Conservation (phyloP, 2,113 vertebrate species). For the Triplophysa dalaica region DNA sequence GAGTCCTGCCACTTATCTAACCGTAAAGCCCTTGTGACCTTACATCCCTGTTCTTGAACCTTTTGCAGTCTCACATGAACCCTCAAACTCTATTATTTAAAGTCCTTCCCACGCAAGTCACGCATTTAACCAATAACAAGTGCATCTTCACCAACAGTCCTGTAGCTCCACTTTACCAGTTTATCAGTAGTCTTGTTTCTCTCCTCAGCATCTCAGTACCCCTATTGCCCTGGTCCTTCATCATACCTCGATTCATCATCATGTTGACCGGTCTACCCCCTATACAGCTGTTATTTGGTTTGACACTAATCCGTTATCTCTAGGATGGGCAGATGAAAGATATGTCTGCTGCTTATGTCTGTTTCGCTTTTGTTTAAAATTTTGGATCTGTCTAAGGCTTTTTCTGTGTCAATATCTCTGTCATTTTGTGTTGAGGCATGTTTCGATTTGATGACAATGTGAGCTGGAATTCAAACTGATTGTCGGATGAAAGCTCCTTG, state of each 20-base stretch:
- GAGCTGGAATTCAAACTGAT: neutral
- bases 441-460: neutral
- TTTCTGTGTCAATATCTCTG: neutral
- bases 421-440: constrained; percentile 14
- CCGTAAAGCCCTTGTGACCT: constrained; percentile 2
- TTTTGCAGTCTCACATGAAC: constrained; percentile 13
- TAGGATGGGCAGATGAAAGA: neutral
- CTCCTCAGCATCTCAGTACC: neutral
- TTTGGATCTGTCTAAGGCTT: constrained; percentile 43
- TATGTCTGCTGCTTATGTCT: neutral
- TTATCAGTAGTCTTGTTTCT: neutral
- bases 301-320: neutral
- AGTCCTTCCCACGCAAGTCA: neutral
- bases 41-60: constrained; percentile 12
- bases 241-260: neutral
- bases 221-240: constrained; percentile 6
- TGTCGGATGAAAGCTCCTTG: neutral
- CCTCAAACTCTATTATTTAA: constrained; percentile 16
- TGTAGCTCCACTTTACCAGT: neutral
- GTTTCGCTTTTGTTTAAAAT: constrained; percentile 18
- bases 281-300: neutral
- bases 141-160: neutral
- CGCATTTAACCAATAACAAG: neutral
- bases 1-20: constrained; percentile 11
- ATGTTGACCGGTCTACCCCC: neutral